Percentiles rank a stretch among this genome's conserved stretches.
phyloP scores from a whole-genome alignment of 2,888 invertebrate species.

The Acutogordius australiensis region DNA sequence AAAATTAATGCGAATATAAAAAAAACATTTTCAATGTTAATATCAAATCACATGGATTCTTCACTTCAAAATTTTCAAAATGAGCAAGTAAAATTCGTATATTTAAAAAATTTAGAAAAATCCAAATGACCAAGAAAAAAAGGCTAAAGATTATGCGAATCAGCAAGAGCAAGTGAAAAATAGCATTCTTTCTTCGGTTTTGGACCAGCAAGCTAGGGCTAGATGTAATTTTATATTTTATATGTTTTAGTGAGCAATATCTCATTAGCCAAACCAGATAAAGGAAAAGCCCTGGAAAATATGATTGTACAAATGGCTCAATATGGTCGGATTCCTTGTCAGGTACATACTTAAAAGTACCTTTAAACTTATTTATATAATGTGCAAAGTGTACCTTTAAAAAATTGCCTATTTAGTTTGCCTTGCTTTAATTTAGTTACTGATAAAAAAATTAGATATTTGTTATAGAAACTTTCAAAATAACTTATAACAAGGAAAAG shows the following conservation, averaged over 20 bases:
- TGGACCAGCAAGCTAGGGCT: conserved; percentile 2
- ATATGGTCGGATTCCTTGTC: conserved; percentile 2
- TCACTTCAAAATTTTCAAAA: neutral
- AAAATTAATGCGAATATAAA: too few species aligned
- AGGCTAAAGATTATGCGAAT: neutral
- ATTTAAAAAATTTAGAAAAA: neutral
- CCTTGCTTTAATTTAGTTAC: neutral
- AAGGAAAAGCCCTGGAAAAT: conserved; percentile 2
- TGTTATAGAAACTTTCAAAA: neutral
- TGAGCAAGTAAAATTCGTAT: neutral
- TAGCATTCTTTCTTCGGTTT: neutral
- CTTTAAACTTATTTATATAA: too few species aligned
- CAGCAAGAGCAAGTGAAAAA: neutral
- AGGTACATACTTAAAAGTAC: neutral
- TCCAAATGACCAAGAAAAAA: neutral
- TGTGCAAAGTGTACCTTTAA: too few species aligned
- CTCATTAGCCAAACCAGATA: conserved; percentile 2
- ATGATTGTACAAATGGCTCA: conserved; percentile 10
- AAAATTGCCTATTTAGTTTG: too few species aligned
- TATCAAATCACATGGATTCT: neutral
- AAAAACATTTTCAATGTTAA: neutral
- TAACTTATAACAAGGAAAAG: neutral
- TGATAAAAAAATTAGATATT: neutral
- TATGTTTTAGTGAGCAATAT: neutral
- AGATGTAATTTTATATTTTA: neutral